Conservation (phyloP, 2,888 invertebrate species). For the Drosophila barbarae region DNA sequence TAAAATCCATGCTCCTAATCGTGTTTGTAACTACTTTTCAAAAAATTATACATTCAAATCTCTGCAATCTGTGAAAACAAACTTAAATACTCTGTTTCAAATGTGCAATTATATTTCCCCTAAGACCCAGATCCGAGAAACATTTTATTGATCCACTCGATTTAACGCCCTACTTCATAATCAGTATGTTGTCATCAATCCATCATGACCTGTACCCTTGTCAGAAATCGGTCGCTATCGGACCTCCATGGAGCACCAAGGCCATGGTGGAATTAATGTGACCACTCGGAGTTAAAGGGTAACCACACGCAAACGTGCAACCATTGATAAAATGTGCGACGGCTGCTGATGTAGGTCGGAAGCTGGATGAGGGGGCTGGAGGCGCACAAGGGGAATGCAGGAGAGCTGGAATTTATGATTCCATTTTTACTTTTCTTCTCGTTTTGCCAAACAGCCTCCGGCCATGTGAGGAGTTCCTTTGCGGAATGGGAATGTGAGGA, state of each 20-base stretch:
- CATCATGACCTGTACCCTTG: constrained; percentile 16
- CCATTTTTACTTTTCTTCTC: constrained; percentile 45
- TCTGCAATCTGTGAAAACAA: not conserved
- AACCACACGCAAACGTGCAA: constrained; percentile 42
- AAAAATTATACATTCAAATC: too few species aligned
- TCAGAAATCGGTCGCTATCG: constrained; percentile 11
- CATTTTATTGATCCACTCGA: not conserved
- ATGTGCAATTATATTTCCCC: too few species aligned
- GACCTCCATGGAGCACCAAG: constrained; percentile 4
- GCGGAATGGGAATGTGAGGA: constrained; percentile 22
- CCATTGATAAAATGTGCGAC: constrained; percentile 49
- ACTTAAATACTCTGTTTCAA: not conserved
- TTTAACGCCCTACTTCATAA: constrained; percentile 1
- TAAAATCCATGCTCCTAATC: too few species aligned
- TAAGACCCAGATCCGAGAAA: not conserved
- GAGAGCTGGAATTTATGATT: constrained; percentile 54
- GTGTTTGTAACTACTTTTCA: too few species aligned
- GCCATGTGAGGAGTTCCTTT: constrained; percentile 33
- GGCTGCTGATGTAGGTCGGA: constrained; percentile 54
- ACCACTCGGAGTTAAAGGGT: constrained; percentile 34
- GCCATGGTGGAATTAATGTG: constrained; percentile 13
- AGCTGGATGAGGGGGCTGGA: not conserved
- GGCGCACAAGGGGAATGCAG: constrained; percentile 8
- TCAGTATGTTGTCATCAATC: constrained; percentile 20
- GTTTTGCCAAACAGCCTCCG: constrained; percentile 32